phyloP scores from a whole-genome alignment of 2,888 invertebrate species.

The Petrophora chlorosata region DNA sequence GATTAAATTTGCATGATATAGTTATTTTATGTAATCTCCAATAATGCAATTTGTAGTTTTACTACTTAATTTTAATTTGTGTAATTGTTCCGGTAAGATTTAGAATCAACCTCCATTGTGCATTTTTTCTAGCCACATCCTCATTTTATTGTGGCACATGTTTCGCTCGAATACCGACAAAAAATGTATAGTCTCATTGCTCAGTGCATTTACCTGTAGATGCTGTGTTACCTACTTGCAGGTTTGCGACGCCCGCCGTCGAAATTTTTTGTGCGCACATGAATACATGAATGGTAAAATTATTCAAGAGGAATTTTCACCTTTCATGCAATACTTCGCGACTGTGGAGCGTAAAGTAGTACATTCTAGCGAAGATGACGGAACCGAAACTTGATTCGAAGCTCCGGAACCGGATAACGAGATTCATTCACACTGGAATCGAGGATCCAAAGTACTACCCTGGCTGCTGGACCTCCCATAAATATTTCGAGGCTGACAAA shows the following conservation, averaged over 20 bases:
- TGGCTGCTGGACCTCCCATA: constrained; percentile 80
- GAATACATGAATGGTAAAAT: constrained; percentile 50
- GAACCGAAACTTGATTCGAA: constrained; percentile 56
- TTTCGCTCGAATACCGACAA: constrained; percentile 74
- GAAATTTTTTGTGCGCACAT: constrained; percentile 37
- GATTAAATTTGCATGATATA: background rate
- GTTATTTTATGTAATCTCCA: no score
- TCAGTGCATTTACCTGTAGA: constrained; percentile 61
- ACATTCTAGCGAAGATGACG: constrained; percentile 51
- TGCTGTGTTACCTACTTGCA: constrained; percentile 54
- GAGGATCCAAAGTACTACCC: constrained; percentile 82
- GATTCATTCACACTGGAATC: constrained; percentile 80
- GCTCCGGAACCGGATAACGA: constrained; percentile 66
- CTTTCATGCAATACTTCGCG: constrained; percentile 43
- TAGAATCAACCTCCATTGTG: constrained; percentile 65
- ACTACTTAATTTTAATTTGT: no score
- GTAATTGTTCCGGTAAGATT: constrained; percentile 6
- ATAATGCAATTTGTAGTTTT: no score
- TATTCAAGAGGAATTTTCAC: constrained; percentile 33
- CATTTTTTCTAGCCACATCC: constrained; percentile 82
- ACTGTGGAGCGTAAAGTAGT: constrained; percentile 32
- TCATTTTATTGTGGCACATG: constrained; percentile 79
- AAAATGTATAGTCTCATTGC: constrained; percentile 60
- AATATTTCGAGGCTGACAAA: constrained; percentile 74
- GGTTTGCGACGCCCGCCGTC: constrained; percentile 42